Conservation (phyloP, 2,888 invertebrate genomes). For the Rugalucina vietnamica region DNA sequence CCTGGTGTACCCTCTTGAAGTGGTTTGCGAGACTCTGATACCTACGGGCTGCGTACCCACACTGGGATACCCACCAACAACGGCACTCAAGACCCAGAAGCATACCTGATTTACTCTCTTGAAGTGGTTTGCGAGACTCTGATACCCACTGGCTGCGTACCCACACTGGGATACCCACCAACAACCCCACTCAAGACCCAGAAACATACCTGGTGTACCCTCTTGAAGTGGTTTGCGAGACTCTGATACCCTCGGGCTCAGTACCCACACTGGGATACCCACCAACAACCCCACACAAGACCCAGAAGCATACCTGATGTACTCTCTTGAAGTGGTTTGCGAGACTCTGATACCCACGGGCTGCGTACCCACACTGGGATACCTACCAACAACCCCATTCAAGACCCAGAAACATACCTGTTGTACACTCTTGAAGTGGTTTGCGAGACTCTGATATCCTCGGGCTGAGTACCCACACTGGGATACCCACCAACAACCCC, state of each 20-base stretch:
- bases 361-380: background rate
- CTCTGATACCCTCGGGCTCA: slow-evolving; percentile 67
- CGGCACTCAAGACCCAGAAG: no score
- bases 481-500: slow-evolving; percentile 84
- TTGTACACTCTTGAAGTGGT: slow-evolving; percentile 11
- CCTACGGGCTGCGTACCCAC: slow-evolving; percentile 73
- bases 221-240: slow-evolving; percentile 74
- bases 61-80: slow-evolving; percentile 84
- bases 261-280: slow-evolving; percentile 78
- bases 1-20: slow-evolving; percentile 77
- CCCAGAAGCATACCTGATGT: slow-evolving; percentile 72
- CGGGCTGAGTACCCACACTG: slow-evolving; percentile 76
- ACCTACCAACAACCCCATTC: background rate
- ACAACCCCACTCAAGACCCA: no score
- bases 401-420: slow-evolving; percentile 55
- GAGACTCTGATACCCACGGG: background rate
- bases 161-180: slow-evolving; percentile 77
- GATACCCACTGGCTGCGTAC: slow-evolving; percentile 71
- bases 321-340: background rate
- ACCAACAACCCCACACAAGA: no score
- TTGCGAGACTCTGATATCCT: slow-evolving; percentile 3
- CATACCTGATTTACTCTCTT: slow-evolving; percentile 76
- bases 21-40: slow-evolving; percentile 74
- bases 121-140: slow-evolving; percentile 73
- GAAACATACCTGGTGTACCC: slow-evolving; percentile 77